These are phyloP conservation scores for Heliconius cydno DNA, from an alignment of 2,888 invertebrate genomes.

Conservation along the genomic window DNA sequence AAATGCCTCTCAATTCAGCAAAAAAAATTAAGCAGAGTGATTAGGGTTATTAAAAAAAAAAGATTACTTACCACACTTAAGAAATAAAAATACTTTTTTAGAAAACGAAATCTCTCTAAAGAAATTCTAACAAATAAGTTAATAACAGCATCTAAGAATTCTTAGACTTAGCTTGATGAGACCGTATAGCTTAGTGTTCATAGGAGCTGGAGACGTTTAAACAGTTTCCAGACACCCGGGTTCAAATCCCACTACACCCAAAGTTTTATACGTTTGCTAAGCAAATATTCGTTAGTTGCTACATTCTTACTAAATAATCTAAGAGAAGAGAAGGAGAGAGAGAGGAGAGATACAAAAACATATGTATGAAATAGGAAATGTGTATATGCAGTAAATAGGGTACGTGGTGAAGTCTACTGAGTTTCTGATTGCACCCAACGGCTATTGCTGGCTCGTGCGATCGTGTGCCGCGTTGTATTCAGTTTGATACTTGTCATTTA, in stretches of 20 bases:
- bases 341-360: not conserved
- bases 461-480: conserved; percentile 44
- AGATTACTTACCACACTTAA: too few relatives aligned
- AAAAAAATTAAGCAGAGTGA: too few relatives aligned
- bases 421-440: conserved; percentile 64
- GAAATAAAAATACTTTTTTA: too few relatives aligned
- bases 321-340: not conserved
- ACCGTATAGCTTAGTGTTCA: too few relatives aligned
- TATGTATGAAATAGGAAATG: not conserved
- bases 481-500: conserved; percentile 2
- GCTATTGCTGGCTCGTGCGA: conserved; percentile 63
- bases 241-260: not conserved
- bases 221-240: not conserved
- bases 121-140: too few relatives aligned
- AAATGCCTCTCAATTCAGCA: too few relatives aligned
- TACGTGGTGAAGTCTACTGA: conserved; percentile 51
- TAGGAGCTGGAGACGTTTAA: too few relatives aligned
- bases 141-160: too few relatives aligned
- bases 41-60: too few relatives aligned
- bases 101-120: too few relatives aligned
- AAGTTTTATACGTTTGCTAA: not conserved
- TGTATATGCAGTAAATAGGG: conserved; percentile 35
- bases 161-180: too few relatives aligned
- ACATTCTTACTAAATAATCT: not conserved
- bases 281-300: too few relatives aligned